Base-by-base conservation (phyloP, 2,113 vertebrate genomes). In the Ancistrus triradiatus region DNA sequence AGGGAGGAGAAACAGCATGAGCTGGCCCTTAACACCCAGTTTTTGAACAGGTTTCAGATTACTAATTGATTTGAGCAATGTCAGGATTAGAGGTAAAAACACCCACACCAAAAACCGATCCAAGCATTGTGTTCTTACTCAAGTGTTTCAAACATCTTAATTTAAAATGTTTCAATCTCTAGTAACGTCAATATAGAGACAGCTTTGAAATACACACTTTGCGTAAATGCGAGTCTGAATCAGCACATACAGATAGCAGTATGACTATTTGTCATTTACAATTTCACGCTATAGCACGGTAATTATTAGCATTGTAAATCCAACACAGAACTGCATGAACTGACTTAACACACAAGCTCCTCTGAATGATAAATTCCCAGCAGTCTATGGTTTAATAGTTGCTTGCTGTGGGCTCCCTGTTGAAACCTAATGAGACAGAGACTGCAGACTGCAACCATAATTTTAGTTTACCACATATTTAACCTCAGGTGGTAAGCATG, bases 401-500 rank as follows among this genome's bases (percentile, higher is more conserved):
- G 24, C 14, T 31, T 14, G 35, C n/a, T 61, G 9, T 15, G 10
- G 28, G 22, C 7, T 42, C 11, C 6, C 15, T 7, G 18, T 33
- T 28, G 2, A 65, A 69, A 50, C 53, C 49, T 43, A 27, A 19
- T 11, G 38, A 42, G 57, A 53, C 43, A 35, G 21, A 46, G 15
- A 49, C 40, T 43, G 37, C 42, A 24, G 37, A 44, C 68, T 40
- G n/a, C 6, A 50, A 59, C 17, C 53, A 18, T 40, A 35, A 14
- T 43, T 62, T 25, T 22, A 57, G 35, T 44, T 19, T n/a, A 35
- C 11, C 40, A 38, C 27, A 6, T 24, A 42, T 35, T 42, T 3
- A 63, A 67, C 43, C 33, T 53, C 33, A 55, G 43, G 59, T 42
- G 51, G 33, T 42, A 1, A 50, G 22, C 58, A 50, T 33, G 15